A percentile compares a stretch with the other conserved stretches of the same genome.
These are phyloP conservation scores for Chydorus sphaericus DNA, from an alignment of 2,888 invertebrate species.

Conservation along the genomic window DNA sequence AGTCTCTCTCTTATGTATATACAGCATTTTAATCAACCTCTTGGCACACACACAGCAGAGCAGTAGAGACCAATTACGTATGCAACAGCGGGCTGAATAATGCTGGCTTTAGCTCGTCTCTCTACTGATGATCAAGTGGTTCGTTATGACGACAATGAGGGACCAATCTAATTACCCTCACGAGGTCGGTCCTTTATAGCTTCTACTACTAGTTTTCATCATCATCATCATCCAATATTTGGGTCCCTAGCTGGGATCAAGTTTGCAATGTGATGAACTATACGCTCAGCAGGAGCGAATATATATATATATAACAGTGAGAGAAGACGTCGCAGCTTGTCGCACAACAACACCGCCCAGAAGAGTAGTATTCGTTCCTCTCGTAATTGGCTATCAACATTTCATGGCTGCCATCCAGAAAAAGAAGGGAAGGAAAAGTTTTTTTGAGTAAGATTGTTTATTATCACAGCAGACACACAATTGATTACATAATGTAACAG, in stretches of 20 bases:
- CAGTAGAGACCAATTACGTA: not conserved
- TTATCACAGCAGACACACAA: too few relatives aligned
- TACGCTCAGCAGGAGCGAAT: too few relatives aligned
- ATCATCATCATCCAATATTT: too few relatives aligned
- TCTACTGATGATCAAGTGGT: constrained; percentile 8
- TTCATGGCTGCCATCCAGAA: constrained; percentile 5
- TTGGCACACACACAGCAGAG: not conserved
- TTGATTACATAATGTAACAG: too few relatives aligned
- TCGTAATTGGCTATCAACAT: constrained; percentile 6
- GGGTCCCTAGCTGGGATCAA: too few relatives aligned
- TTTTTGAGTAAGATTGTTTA: not conserved
- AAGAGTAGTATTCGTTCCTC: too few relatives aligned
- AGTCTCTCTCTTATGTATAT: not conserved
- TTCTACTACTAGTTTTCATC: too few relatives aligned
- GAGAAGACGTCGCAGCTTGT: not conserved
- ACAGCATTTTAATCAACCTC: not conserved
- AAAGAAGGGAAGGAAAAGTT: not conserved
- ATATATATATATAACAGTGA: too few relatives aligned
- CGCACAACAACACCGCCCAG: not conserved
- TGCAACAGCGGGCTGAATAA: constrained; percentile 5
- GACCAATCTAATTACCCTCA: constrained; percentile 4
- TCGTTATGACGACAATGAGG: not conserved
- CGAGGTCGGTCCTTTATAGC: too few relatives aligned
- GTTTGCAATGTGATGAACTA: too few relatives aligned
- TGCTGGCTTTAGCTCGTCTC: not conserved